phyloP scores from a whole-genome alignment of 2,888 invertebrate genomes.

The Carabus problematicus region DNA sequence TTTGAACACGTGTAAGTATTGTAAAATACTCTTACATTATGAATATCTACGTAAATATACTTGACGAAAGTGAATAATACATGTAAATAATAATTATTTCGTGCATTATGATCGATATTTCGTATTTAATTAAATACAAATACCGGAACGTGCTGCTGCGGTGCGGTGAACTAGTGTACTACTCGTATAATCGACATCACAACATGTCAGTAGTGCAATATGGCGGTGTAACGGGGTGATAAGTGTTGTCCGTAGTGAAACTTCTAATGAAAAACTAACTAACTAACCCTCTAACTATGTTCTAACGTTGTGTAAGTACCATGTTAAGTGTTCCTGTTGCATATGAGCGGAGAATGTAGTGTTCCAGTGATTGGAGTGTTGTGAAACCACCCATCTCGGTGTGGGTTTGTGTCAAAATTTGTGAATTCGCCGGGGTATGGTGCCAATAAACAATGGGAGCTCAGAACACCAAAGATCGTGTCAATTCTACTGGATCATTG shows the following conservation, averaged over 20 bases:
- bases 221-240: constrained; percentile 35
- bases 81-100: too few relatives aligned
- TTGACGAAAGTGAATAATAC: too few relatives aligned
- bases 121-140: too few relatives aligned
- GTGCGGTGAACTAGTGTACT: constrained; percentile 6
- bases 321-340: constrained; percentile 5
- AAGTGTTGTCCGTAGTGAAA: constrained; percentile 27
- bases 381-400: constrained; percentile 53
- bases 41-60: too few relatives aligned
- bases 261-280: constrained; percentile 21
- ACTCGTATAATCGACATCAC: constrained; percentile 34
- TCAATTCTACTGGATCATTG: constrained; percentile 72
- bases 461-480: constrained; percentile 92
- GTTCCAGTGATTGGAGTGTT: constrained; percentile 47
- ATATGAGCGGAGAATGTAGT: constrained; percentile 41
- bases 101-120: too few relatives aligned
- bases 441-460: constrained; percentile 75
- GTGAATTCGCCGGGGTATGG: constrained; percentile 54
- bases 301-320: constrained; percentile 11
- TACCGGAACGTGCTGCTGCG: constrained; percentile 15
- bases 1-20: too few relatives aligned
- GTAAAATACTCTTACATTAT: too few relatives aligned
- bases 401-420: constrained; percentile 51
- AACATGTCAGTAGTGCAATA: constrained; percentile 40
- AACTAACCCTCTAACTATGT: constrained; percentile 23